phyloP scores from a whole-genome alignment of 2,797 vertebrate genomes.

The Sebastolobus altivelis region DNA sequence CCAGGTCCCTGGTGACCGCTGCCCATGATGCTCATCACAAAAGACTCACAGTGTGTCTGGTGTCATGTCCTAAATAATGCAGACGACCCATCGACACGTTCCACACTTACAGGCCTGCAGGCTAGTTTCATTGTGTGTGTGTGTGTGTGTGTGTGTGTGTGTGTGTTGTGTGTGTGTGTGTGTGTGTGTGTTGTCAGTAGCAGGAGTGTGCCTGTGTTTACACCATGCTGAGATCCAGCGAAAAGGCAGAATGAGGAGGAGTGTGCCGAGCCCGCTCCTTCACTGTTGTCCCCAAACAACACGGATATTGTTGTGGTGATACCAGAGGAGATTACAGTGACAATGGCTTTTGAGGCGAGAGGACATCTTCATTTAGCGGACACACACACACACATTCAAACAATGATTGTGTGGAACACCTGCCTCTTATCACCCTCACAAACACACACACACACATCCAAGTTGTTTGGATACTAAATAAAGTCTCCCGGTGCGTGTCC shows the following conservation, averaged over 20 bases:
- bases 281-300: slow-evolving; percentile 86
- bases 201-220: slow-evolving; percentile 82
- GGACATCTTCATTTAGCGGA: slow-evolving; percentile 50
- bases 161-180: slow-evolving; percentile 28
- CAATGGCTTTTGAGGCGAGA: slow-evolving; percentile 62
- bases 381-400: slow-evolving; percentile 39
- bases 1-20: slow-evolving; percentile 46
- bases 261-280: slow-evolving; percentile 73
- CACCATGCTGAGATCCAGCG: slow-evolving; percentile 65
- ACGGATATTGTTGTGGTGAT: slow-evolving; percentile 77
- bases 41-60: slow-evolving; percentile 64
- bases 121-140: slow-evolving; percentile 54
- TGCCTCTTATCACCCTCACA: slow-evolving; percentile 71
- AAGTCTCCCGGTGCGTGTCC: slow-evolving; percentile 50
- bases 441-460: slow-evolving; percentile 60
- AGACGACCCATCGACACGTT: slow-evolving; percentile 65
- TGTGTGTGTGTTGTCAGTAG: slow-evolving; percentile 39
- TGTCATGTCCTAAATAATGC: slow-evolving; percentile 85
- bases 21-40: slow-evolving; percentile 75
- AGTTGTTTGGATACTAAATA: slow-evolving; percentile 79
- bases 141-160: slow-evolving; percentile 36
- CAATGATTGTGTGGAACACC: slow-evolving; percentile 52
- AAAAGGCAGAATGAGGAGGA: slow-evolving; percentile 64
- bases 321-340: slow-evolving; percentile 55
- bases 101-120: slow-evolving; percentile 48